Conservation (phyloP, 2,888 invertebrate genomes). For the Lithodes maja region DNA sequence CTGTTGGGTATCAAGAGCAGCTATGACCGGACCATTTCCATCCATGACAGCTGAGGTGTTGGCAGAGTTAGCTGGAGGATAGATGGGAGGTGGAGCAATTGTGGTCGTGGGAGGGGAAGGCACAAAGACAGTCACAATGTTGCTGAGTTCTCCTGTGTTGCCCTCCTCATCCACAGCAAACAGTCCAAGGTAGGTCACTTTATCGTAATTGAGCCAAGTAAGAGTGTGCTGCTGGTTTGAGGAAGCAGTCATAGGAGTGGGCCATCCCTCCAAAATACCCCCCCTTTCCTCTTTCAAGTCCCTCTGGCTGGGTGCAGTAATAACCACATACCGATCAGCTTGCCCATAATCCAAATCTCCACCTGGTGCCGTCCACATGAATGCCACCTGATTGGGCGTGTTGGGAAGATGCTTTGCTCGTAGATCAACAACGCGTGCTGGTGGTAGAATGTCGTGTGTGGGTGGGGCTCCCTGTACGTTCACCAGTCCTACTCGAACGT, state of each 20-base stretch:
- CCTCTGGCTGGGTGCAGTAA: constrained; percentile 45
- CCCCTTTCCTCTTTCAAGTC: constrained; percentile 48
- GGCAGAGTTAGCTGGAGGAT: constrained; percentile 67
- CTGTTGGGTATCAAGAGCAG: constrained; percentile 55
- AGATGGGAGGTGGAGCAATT: constrained; percentile 73
- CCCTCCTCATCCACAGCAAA: constrained; percentile 76
- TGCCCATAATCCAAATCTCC: constrained; percentile 74
- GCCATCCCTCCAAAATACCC: constrained; percentile 62
- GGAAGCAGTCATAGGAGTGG: constrained; percentile 67
- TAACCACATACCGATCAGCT: constrained; percentile 71
- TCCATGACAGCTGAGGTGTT: constrained; percentile 72
- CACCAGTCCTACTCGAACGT: constrained; percentile 71
- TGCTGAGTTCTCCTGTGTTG: constrained; percentile 76
- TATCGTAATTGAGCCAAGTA: constrained; percentile 76
- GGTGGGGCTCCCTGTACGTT: constrained; percentile 70
- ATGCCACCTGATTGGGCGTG: constrained; percentile 76
- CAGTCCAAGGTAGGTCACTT: constrained; percentile 78
- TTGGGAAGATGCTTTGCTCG: constrained; percentile 74
- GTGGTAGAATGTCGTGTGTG: constrained; percentile 72
- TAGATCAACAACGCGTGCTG: constrained; percentile 79
- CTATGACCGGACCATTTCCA: constrained; percentile 45
- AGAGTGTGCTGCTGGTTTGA: constrained; percentile 76
- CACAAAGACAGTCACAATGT: constrained; percentile 78
- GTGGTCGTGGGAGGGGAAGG: constrained; percentile 78
- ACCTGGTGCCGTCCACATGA: constrained; percentile 80